Evolutionary conservation across 2,113 vertebrate genomes (phyloP).

Genomic region (Geococcyx californianus): DNA sequence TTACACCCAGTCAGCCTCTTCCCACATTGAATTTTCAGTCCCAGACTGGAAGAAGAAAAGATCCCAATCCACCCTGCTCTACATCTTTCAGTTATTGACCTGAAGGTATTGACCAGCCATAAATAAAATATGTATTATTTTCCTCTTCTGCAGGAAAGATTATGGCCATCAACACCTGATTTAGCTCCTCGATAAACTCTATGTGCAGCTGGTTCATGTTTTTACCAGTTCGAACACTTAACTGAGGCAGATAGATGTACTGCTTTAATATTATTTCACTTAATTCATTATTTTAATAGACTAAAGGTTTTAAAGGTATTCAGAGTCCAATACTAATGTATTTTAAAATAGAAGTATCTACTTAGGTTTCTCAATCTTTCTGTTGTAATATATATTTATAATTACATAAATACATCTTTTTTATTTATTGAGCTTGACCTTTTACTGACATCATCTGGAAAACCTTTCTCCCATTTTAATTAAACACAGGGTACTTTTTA

Average conservation of each 20-base stretch:
- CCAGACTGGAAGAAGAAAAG: background rate
- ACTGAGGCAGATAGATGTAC: background rate
- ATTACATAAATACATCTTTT: background rate
- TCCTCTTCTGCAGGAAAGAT: background rate
- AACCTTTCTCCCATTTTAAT: conserved; percentile 30
- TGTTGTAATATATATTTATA: background rate
- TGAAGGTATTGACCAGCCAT: background rate
- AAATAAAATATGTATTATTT: background rate
- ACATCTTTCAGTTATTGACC: background rate
- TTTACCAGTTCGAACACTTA: background rate
- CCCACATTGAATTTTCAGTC: background rate
- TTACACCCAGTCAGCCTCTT: background rate
- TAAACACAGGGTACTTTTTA: background rate
- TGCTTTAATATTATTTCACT: background rate
- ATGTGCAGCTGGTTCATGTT: background rate
- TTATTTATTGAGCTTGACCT: background rate
- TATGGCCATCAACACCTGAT: background rate
- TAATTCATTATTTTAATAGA: background rate
- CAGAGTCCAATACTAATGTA: background rate
- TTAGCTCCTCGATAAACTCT: background rate
- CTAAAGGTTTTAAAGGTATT: background rate
- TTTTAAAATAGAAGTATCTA: background rate
- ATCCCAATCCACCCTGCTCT: background rate
- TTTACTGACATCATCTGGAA: conserved; percentile 1
- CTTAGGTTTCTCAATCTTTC: background rate